Evolutionary conservation across 2,888 invertebrate species (phyloP).

Genomic region (Aquatica leii): DNA sequence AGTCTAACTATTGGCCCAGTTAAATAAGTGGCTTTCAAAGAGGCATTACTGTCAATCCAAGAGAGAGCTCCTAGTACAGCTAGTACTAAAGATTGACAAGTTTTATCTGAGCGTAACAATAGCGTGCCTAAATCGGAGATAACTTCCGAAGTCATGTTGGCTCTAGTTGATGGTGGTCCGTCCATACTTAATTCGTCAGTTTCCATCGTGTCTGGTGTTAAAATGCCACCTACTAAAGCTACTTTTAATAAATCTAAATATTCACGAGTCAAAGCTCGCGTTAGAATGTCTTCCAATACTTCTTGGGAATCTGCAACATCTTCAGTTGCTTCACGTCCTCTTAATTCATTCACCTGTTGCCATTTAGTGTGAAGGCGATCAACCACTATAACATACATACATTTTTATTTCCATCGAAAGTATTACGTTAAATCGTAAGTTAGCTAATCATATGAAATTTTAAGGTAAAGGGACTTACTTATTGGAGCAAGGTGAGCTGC

Average conservation of each 20-base stretch:
- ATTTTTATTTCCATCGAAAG: no score
- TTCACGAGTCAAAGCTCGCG: slow-evolving; percentile 85
- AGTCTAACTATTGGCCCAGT: slow-evolving; percentile 76
- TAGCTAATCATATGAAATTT: slow-evolving; percentile 20
- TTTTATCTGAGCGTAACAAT: slow-evolving; percentile 71
- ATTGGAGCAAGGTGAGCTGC: slow-evolving; percentile 80
- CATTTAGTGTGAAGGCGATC: slow-evolving; percentile 77
- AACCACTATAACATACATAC: slow-evolving; percentile 67
- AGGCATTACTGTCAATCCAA: slow-evolving; percentile 87
- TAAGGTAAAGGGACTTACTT: no score
- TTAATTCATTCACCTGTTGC: slow-evolving; percentile 79
- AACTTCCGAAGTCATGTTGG: slow-evolving; percentile 70
- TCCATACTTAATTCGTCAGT: slow-evolving; percentile 76
- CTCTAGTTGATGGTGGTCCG: slow-evolving; percentile 65
- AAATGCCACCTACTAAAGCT: slow-evolving; percentile 75
- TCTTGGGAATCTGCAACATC: slow-evolving; percentile 84
- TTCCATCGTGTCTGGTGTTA: slow-evolving; percentile 67
- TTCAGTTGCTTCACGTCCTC: slow-evolving; percentile 79
- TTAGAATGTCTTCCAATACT: slow-evolving; percentile 85
- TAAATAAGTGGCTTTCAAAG: slow-evolving; percentile 79
- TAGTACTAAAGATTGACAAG: slow-evolving; percentile 70
- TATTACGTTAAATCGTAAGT: no score
- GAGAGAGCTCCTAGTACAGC: slow-evolving; percentile 74
- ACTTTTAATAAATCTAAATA: slow-evolving; percentile 83
- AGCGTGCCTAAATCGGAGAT: slow-evolving; percentile 84